Base-by-base conservation (phyloP, 2,797 vertebrate genomes). In the Helarctos malayanus region DNA sequence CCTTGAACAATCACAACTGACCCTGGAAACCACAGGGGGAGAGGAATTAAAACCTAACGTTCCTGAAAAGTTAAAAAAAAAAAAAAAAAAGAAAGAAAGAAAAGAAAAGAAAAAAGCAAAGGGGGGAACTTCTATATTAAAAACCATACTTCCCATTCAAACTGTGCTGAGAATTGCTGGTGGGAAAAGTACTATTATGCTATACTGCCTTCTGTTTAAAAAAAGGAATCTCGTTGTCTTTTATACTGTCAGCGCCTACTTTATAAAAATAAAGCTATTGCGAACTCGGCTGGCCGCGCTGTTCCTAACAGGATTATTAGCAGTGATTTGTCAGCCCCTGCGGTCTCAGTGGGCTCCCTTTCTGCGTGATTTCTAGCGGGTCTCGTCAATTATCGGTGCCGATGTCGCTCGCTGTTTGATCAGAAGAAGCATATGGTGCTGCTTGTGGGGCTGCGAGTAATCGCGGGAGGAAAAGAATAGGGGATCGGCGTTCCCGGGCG, bases 361-460 rank as follows among this genome's bases (percentile, higher is more conserved):
- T 98, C 98, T 98, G 98, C 99, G 99, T 99, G 99, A 99, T 99
- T 99, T 98, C 98, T 98, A 98, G 98, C 98, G 93, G 98, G 98
- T 99, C 98, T 98, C 98, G 98, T 98, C 99, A 99, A 99, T 99
- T 99, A 99, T 98, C 97, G 94, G 97, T 97, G 98, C 98, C 99
- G 95, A 97, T 98, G 98, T 98, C 97, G 98, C 98, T 98, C 98
- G 97, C 97, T 98, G 99, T 98, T 98, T 99, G 99, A 99, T 99
- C 99, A 99, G 99, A 98, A 98, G 98, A 97, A 98, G 98, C 99
- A 99, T 99, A 99, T 99, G 99, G 99, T 98, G 98, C 85, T 96
- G 98, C 99, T 98, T 98, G 99, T 98, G 98, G 98, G 97, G 97
- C 98, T 98, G 98, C 83, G 97, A 98, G 98, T 97, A 98, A 98